These are phyloP conservation scores for Prunella fulvescens DNA, from an alignment of 2,113 vertebrate genomes.

Conservation along the genomic window DNA sequence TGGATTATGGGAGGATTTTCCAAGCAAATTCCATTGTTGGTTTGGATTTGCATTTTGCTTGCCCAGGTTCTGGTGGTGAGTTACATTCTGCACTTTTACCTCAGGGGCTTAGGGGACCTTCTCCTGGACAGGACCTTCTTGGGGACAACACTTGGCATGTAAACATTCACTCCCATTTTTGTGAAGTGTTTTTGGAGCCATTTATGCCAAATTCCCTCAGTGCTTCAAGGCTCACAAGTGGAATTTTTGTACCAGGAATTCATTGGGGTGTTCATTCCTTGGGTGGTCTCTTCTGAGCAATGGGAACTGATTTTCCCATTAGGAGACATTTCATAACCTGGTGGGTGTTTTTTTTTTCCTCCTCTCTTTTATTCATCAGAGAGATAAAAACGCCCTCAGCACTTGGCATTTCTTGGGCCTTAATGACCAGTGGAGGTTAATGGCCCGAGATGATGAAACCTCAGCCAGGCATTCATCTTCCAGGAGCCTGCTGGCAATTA, in stretches of 20 bases:
- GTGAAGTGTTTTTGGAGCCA: neutral
- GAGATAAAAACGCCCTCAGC: neutral
- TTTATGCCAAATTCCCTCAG: rapidly evolving
- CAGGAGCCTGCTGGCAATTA: neutral
- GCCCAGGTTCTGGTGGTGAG: neutral
- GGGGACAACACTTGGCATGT: rapidly evolving
- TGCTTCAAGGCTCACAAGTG: rapidly evolving
- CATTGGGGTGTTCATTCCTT: rapidly evolving
- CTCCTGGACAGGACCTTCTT: neutral
- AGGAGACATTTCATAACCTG: neutral
- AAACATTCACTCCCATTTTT: neutral
- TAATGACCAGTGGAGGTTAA: neutral
- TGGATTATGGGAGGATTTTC: neutral
- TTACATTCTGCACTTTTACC: neutral
- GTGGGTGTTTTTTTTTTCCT: neutral
- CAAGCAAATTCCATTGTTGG: rapidly evolving
- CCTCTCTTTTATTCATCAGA: neutral
- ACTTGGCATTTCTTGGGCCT: neutral
- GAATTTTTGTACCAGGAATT: neutral
- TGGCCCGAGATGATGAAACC: neutral
- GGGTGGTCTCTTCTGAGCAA: neutral
- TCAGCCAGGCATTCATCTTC: conserved; percentile 35
- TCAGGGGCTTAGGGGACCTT: neutral
- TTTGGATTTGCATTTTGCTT: neutral
- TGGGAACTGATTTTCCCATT: neutral